Base-by-base conservation (phyloP, 2,888 invertebrate species). In the Rhopalosiphum nymphaeae region DNA sequence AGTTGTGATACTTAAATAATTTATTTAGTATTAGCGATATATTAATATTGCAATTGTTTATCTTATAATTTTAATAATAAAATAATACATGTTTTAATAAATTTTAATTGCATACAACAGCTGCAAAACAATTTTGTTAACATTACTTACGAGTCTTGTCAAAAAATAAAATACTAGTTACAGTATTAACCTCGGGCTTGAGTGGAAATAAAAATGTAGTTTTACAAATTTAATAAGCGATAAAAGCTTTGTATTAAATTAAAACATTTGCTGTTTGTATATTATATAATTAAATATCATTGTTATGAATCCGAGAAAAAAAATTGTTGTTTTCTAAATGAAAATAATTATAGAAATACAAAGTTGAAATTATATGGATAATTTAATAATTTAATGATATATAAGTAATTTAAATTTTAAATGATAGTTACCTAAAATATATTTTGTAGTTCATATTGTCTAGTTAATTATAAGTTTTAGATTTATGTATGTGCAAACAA, bases 241-340 rank as follows among this genome's bases (percentile, higher is more conserved):
- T 67, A 67, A 67, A 67, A 67, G 67, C 67, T 67, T 67, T 67
- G 67, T 67, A 67, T 67, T 67, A n/a, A 21, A 67, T 67, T 67
- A 36, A 36, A 67, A 7, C n/a, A 16, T 67, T 67, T 67, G 67
- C 21, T 67, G 67, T n/a, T 67, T 13, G n/a, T 67, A 36, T 67
- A 3, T n/a, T 1, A 67, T 67, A 67, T 67, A 67, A 67, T 67
- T 67, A 67, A 67, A 67, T 67, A 67, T 16, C 21, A 67, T 36
- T 1, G 16, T 67, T 67, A 67, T 67, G 67, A 67, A 67, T 36
- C 67, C n/a, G n/a, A 36, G 36, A 16, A 16, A 67, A 67, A 67
- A 67, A 13, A 36, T 16, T 67, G 21, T 67, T 67, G 29, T n/a
- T 67, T 67, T 16, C n/a, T 67, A 67, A 67, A 67, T 67, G 5